phyloP scores from a whole-genome alignment of 2,888 invertebrate species.

The Phortica magna region DNA sequence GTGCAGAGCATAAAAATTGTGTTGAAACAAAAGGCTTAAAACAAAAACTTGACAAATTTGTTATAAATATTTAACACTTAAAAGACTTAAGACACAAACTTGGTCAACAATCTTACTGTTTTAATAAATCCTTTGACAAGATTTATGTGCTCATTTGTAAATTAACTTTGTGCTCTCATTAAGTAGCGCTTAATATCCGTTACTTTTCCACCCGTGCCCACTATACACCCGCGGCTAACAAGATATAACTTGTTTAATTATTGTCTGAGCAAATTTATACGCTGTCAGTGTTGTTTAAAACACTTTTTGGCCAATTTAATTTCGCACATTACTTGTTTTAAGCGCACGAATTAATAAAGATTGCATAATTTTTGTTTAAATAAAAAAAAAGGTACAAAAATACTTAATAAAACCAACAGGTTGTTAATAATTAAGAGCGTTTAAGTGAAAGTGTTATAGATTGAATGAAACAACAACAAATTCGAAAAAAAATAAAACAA shows the following conservation, averaged over 20 bases:
- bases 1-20: too few relatives aligned
- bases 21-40: constrained; percentile 12
- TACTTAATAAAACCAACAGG: neutral
- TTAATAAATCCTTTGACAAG: neutral
- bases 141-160: neutral
- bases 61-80: neutral
- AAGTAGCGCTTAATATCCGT: neutral
- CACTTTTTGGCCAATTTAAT: constrained; percentile 15
- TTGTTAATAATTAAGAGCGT: constrained; percentile 54
- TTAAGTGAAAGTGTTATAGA: constrained; percentile 69
- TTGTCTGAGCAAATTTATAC: constrained; percentile 12
- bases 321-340: constrained; percentile 21
- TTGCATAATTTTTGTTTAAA: constrained; percentile 45
- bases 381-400: constrained; percentile 31
- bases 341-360: constrained; percentile 6
- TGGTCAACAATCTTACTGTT: neutral
- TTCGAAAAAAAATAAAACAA: constrained; percentile 12
- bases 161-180: constrained; percentile 18
- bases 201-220: neutral
- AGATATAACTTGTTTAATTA: constrained; percentile 14
- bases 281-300: constrained; percentile 16
- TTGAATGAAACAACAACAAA: constrained; percentile 46
- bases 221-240: neutral
- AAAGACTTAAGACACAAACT: constrained; percentile 8
- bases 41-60: constrained; percentile 11